These are phyloP conservation scores for Myathropa florea DNA, from an alignment of 2,888 invertebrate species.

Conservation along the genomic window DNA sequence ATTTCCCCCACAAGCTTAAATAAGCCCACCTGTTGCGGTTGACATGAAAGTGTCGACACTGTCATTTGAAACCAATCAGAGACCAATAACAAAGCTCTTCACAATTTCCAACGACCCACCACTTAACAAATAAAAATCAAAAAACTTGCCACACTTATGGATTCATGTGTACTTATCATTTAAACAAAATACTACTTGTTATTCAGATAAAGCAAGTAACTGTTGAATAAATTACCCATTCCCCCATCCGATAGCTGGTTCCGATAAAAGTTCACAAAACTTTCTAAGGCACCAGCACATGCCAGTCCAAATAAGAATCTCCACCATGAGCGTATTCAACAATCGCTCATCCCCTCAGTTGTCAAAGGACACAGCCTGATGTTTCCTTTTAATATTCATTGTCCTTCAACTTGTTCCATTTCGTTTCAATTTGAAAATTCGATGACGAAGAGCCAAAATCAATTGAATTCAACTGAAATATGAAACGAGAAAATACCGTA, in stretches of 20 bases:
- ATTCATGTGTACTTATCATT: neutral
- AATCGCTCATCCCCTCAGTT: neutral
- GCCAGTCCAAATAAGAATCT: neutral
- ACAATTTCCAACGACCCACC: neutral
- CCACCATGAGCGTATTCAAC: neutral
- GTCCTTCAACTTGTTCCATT: conserved; percentile 29
- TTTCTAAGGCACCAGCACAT: neutral
- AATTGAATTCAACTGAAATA: conserved; percentile 33
- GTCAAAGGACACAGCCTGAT: neutral
- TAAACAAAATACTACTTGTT: neutral
- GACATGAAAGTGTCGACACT: neutral
- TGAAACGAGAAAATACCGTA: conserved; percentile 8
- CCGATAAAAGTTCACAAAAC: neutral
- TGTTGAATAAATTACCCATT: neutral
- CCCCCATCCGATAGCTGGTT: neutral
- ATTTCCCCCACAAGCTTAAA: too few species aligned
- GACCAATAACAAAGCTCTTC: neutral
- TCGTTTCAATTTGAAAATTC: conserved; percentile 31
- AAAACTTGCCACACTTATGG: neutral
- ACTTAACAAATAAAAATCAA: neutral
- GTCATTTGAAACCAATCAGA: neutral
- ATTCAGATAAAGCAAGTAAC: neutral
- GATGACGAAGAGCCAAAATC: conserved; percentile 26
- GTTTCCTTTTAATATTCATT: conserved; percentile 11
- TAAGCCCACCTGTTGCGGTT: neutral